These are phyloP conservation scores for Palythoa grandiflora DNA, from an alignment of 92 coral and sea anemone genomes.

Conservation along the genomic window DNA sequence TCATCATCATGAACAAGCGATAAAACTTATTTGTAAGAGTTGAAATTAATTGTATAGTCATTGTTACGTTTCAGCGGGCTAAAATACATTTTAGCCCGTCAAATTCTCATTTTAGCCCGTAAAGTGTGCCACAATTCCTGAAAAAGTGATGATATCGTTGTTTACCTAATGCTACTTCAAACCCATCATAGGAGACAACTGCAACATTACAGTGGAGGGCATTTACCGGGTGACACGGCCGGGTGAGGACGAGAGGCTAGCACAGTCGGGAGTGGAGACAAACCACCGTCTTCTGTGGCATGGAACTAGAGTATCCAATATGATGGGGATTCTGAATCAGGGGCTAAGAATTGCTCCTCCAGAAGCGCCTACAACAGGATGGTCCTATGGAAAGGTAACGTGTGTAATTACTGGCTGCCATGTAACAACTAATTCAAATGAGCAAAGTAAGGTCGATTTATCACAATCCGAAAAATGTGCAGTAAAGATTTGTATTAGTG, in stretches of 20 bases:
- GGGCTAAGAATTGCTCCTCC: constrained; percentile 90
- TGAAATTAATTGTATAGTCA: too few relatives aligned
- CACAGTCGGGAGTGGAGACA: constrained; percentile 69
- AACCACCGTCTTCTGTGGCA: constrained; percentile 92
- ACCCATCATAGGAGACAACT: neutral
- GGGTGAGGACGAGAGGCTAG: constrained; percentile 79
- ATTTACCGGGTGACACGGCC: constrained; percentile 79
- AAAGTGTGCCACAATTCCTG: too few relatives aligned
- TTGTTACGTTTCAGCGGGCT: too few relatives aligned
- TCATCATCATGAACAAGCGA: too few relatives aligned
- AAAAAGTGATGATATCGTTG: too few relatives aligned
- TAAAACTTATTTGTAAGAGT: too few relatives aligned
- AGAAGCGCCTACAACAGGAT: constrained; percentile 79
- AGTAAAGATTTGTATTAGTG: too few relatives aligned
- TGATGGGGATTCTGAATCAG: constrained; percentile 81
- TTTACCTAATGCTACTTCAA: neutral
- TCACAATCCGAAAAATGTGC: too few relatives aligned
- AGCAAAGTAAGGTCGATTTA: too few relatives aligned
- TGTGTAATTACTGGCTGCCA: neutral
- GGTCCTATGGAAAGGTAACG: constrained; percentile 82
- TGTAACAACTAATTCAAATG: neutral
- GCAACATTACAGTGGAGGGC: constrained; percentile 40
- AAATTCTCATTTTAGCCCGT: too few relatives aligned
- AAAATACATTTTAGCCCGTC: too few relatives aligned
- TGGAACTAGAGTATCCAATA: constrained; percentile 77